These are phyloP conservation scores for Zapornia atra DNA, from an alignment of 2,113 vertebrate genomes.

Conservation along the genomic window DNA sequence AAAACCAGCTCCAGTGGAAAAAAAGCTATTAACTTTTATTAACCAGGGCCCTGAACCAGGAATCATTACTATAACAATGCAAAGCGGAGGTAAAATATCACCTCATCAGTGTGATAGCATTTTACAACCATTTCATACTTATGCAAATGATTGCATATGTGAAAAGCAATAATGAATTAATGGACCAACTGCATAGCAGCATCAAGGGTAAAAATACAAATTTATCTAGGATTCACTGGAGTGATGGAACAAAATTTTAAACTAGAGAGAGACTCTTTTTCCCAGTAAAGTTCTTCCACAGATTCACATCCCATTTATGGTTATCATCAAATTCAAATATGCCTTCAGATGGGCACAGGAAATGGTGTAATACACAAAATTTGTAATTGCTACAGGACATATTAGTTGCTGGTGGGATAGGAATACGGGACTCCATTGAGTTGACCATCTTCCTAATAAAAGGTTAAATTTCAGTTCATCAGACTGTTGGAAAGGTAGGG, in stretches of 20 bases:
- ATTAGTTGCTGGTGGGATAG: background rate
- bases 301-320: background rate
- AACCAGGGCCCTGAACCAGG: slow-evolving; percentile 27
- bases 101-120: background rate
- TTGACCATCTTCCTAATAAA: background rate
- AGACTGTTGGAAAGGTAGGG: background rate
- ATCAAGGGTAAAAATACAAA: background rate
- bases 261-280: background rate
- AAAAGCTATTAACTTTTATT: slow-evolving; percentile 32
- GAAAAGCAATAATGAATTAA: slow-evolving; percentile 35
- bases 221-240: background rate
- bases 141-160: background rate
- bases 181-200: background rate
- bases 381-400: background rate
- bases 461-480: background rate
- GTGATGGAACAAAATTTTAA: background rate
- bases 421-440: background rate
- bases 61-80: background rate
- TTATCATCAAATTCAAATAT: background rate
- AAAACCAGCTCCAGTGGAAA: slow-evolving; percentile 18
- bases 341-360: background rate
- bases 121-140: background rate
- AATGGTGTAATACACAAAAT: background rate
- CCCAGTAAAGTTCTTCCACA: background rate
- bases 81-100: slow-evolving; percentile 21